phyloP scores from a whole-genome alignment of 2,888 invertebrate genomes.

The Blera fallax region DNA sequence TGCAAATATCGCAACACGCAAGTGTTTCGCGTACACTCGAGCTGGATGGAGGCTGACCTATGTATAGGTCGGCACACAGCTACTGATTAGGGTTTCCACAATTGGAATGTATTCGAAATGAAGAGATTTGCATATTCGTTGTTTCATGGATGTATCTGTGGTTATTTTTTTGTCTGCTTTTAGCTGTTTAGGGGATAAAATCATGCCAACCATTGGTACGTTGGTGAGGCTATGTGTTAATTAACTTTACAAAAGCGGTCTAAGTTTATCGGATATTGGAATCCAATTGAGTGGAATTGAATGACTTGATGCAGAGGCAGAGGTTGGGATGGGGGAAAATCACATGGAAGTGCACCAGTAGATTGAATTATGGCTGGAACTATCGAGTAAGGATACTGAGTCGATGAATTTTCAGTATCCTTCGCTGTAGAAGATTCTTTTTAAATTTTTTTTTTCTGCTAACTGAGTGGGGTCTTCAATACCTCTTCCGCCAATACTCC shows the following conservation, averaged over 20 bases:
- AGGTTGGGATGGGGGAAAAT: too few relatives aligned
- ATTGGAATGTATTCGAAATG: constrained; percentile 38
- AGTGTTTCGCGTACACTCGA: background rate
- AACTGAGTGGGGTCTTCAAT: too few relatives aligned
- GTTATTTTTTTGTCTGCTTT: background rate
- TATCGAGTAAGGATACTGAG: too few relatives aligned
- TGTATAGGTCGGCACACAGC: background rate
- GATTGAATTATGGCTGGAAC: too few relatives aligned
- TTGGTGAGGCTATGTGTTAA: background rate
- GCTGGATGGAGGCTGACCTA: background rate
- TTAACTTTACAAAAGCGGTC: too few relatives aligned
- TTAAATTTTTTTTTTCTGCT: too few relatives aligned
- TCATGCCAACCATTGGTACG: background rate
- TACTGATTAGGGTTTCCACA: constrained; percentile 51
- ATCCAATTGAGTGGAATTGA: too few relatives aligned
- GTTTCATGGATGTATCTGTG: background rate
- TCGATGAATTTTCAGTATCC: too few relatives aligned
- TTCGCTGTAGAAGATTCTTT: too few relatives aligned
- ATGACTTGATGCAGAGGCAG: too few relatives aligned
- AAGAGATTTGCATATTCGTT: constrained; percentile 55
- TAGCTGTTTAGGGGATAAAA: background rate
- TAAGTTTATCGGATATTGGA: background rate
- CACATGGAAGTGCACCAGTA: too few relatives aligned
- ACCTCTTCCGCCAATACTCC: too few relatives aligned
- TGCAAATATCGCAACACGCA: constrained; percentile 45